These are phyloP conservation scores for Dolichallabes microphthalmus DNA, from an alignment of 2,113 vertebrate genomes.

Conservation along the genomic window DNA sequence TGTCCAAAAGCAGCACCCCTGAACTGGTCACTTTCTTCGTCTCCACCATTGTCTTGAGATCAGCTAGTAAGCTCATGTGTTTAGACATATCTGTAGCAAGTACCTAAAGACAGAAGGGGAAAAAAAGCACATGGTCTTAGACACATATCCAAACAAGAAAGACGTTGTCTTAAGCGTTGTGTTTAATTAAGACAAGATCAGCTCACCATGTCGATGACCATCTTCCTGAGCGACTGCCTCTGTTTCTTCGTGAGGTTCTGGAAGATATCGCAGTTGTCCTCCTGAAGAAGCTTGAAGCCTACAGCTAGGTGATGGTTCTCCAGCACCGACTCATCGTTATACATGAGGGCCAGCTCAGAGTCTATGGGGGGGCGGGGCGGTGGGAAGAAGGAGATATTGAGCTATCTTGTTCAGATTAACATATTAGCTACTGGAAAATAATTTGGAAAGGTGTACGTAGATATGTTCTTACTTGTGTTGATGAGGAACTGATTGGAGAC, in stretches of 20 bases:
- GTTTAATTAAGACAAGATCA: background rate
- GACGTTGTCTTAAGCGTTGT: background rate
- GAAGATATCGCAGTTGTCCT: conserved; percentile 98
- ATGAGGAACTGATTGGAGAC: conserved; percentile 99
- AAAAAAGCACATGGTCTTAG: background rate
- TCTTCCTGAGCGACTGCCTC: conserved; percentile 92
- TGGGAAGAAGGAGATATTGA: background rate
- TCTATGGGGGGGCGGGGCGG: conserved; percentile 80
- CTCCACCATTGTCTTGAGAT: conserved; percentile 99
- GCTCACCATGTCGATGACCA: conserved; percentile 96
- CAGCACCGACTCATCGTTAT: conserved; percentile 95
- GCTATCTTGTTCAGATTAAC: too few relatives aligned
- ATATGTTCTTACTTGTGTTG: conserved; percentile 87
- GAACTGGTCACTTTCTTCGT: conserved; percentile 98
- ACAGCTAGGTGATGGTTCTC: conserved; percentile 98
- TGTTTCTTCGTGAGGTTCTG: conserved; percentile 97
- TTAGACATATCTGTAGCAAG: conserved; percentile 99
- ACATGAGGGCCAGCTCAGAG: conserved; percentile 96
- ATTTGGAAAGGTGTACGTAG: background rate
- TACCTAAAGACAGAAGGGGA: conserved; percentile 72
- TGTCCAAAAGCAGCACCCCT: conserved; percentile 94
- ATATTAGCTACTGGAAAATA: background rate
- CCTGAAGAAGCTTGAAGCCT: conserved; percentile 95
- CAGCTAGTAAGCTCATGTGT: conserved; percentile 95
- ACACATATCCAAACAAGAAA: background rate